Percentiles rank a stretch among this genome's conserved stretches.
phyloP scores from a whole-genome alignment of 2,113 vertebrate genomes.

The Myiozetetes cayanensis region DNA sequence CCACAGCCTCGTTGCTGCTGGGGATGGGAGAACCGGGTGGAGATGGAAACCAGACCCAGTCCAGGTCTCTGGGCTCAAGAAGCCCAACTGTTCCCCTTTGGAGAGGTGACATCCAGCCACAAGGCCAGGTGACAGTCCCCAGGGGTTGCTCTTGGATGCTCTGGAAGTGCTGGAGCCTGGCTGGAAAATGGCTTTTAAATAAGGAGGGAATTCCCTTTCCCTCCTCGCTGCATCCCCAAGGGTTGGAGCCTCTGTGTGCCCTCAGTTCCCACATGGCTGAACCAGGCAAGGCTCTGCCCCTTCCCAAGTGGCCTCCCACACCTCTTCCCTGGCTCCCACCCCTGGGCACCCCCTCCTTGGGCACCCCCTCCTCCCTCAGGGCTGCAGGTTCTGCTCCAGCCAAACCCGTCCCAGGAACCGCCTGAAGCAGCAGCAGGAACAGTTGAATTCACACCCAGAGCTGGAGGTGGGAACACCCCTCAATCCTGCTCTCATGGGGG shows the following conservation, averaged over 20 bases:
- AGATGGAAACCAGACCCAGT: neutral
- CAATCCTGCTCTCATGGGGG: rapidly evolving
- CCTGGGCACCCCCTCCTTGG: neutral
- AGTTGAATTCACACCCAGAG: neutral
- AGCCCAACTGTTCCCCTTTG: neutral
- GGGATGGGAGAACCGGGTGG: neutral
- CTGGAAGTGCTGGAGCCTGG: neutral
- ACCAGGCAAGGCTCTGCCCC: rapidly evolving
- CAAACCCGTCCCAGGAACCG: neutral
- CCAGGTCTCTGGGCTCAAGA: neutral
- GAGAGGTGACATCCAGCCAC: neutral
- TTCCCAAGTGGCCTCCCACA: neutral
- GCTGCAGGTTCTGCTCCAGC: neutral
- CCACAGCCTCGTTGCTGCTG: neutral
- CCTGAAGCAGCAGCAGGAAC: neutral
- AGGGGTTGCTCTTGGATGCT: neutral
- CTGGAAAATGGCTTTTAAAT: neutral
- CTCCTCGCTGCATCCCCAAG: neutral
- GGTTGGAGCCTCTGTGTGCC: neutral
- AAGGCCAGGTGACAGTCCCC: neutral
- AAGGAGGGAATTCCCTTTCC: neutral
- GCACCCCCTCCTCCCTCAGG: neutral
- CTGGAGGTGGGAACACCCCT: neutral
- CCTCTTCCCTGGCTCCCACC: neutral
- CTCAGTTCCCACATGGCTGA: neutral